Percentiles rank a stretch among this genome's conserved stretches.
Conservation (phyloP, 1,140 invertebrate genomes). For the Lasioglossum albipes region DNA sequence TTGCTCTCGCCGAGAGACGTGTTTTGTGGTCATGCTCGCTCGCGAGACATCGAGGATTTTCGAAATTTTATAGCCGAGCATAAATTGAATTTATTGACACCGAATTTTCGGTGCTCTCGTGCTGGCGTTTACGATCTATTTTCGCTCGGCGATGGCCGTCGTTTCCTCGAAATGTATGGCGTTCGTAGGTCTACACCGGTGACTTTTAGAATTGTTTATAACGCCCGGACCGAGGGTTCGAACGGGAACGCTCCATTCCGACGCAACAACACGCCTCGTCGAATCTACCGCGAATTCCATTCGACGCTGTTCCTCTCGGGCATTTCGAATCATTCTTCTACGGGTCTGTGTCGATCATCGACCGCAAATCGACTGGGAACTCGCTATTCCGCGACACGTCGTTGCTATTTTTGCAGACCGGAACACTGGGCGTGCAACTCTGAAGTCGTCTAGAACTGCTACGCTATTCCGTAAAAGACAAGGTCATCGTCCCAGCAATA, state of each 20-base stretch:
- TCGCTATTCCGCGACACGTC: no score
- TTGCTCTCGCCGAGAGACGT: not conserved
- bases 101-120: not conserved
- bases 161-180: not conserved
- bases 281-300: not conserved
- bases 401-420: no score
- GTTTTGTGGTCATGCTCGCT: not conserved
- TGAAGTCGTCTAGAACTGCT: no score
- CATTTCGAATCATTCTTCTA: not conserved
- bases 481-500: no score
- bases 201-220: not conserved
- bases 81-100: conserved; percentile 21
- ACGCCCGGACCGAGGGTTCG: not conserved
- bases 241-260: no score
- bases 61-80: conserved; percentile 13
- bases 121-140: not conserved
- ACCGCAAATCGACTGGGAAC: no score
- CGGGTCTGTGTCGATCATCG: no score
- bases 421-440: no score
- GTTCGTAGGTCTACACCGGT: not conserved
- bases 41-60: not conserved
- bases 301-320: not conserved
- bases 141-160: not conserved
- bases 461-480: no score
- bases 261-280: no score